These are phyloP conservation scores for Hyperopisus bebe DNA, from an alignment of 2,113 vertebrate genomes.

Conservation along the genomic window DNA sequence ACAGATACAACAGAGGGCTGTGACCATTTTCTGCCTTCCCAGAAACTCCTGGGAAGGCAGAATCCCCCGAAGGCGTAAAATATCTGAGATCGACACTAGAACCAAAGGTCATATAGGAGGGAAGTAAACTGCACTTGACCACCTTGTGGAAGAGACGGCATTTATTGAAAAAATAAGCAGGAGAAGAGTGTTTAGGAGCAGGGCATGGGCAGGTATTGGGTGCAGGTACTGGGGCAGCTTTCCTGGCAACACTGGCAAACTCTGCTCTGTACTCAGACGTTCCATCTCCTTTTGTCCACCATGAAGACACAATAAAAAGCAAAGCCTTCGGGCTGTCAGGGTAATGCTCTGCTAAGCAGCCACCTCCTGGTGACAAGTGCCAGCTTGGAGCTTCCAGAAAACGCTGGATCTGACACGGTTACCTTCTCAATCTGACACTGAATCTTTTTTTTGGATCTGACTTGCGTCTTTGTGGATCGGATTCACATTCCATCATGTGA, in stretches of 20 bases:
- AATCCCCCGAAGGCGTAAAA: not conserved
- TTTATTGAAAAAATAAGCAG: not conserved
- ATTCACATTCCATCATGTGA: not conserved
- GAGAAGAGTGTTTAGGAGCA: not conserved
- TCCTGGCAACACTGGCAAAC: not conserved
- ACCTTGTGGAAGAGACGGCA: not conserved
- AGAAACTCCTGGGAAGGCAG: not conserved
- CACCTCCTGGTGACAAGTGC: constrained; percentile 34
- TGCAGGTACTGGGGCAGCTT: not conserved
- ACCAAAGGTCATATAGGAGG: not conserved
- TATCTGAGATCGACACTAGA: not conserved
- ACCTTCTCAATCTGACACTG: not conserved
- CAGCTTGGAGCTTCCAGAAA: not conserved
- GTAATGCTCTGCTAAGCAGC: not conserved
- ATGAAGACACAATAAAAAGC: not conserved
- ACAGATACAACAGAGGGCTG: not conserved
- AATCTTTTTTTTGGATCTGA: not conserved
- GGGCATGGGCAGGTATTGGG: not conserved
- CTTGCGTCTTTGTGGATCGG: not conserved
- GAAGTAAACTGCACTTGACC: not conserved
- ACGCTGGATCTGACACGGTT: not conserved
- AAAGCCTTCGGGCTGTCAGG: not conserved
- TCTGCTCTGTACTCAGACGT: not conserved
- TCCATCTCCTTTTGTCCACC: not conserved
- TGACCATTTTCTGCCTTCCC: not conserved